phyloP scores from a whole-genome alignment of 2,888 invertebrate genomes.

The Julus scandinavius region DNA sequence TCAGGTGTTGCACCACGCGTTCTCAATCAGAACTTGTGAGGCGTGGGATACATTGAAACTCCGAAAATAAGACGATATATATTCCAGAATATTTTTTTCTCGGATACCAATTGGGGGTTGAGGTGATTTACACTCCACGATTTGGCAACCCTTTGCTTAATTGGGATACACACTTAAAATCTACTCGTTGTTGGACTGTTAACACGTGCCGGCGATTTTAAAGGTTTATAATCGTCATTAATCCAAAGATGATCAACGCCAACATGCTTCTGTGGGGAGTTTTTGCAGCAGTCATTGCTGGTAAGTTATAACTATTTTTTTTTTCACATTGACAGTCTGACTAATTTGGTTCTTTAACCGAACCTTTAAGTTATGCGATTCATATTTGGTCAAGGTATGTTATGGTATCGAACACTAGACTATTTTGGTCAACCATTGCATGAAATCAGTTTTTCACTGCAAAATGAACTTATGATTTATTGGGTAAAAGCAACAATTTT shows the following conservation, averaged over 20 bases:
- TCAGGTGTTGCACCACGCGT: background rate
- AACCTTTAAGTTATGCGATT: too few relatives aligned
- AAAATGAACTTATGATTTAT: too few relatives aligned
- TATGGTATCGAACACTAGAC: too few relatives aligned
- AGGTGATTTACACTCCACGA: background rate
- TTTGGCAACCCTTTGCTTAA: background rate
- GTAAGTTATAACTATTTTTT: background rate
- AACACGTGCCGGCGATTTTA: background rate
- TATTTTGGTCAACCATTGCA: too few relatives aligned
- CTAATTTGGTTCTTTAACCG: too few relatives aligned
- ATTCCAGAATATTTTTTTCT: background rate
- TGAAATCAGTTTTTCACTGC: too few relatives aligned
- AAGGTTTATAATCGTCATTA: background rate
- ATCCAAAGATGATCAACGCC: conserved; percentile 5
- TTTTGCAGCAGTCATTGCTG: background rate
- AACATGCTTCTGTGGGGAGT: background rate
- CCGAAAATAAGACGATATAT: background rate
- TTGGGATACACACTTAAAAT: background rate
- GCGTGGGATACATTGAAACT: too few relatives aligned
- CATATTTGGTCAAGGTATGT: too few relatives aligned
- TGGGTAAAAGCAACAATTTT: too few relatives aligned
- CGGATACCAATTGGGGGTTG: background rate
- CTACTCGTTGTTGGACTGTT: background rate
- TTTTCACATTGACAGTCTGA: background rate
- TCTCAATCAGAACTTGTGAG: background rate